Evolutionary conservation across 2,113 vertebrate species (phyloP).

Genomic region (Nannobrachium achirus): DNA sequence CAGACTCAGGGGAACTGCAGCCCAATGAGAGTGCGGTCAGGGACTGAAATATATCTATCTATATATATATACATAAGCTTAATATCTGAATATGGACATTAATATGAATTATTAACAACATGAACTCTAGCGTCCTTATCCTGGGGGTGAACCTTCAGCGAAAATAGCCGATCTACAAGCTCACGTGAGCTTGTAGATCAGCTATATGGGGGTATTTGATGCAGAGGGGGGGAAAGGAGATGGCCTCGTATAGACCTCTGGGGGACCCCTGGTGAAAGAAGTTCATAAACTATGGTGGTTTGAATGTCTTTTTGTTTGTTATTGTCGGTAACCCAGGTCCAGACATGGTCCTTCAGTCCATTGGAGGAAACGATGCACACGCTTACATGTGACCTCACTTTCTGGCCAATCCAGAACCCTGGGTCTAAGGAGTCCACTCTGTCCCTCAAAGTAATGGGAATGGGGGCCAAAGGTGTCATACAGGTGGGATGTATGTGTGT

Average conservation of each 20-base stretch:
- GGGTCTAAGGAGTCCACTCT: conserved; percentile 62
- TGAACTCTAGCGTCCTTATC: too few relatives aligned
- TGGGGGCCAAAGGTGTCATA: conserved; percentile 76
- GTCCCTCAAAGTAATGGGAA: conserved; percentile 79
- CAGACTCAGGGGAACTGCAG: conserved; percentile 82
- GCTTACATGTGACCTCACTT: conserved; percentile 77
- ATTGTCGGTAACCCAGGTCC: conserved; percentile 73
- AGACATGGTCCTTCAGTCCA: conserved; percentile 90
- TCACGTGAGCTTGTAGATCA: too few relatives aligned
- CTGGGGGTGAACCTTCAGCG: too few relatives aligned
- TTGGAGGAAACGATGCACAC: conserved; percentile 79
- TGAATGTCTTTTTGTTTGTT: neutral
- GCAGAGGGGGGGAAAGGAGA: too few relatives aligned
- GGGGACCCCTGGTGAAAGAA: too few relatives aligned
- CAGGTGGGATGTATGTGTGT: conserved; percentile 65
- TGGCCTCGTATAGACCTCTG: too few relatives aligned
- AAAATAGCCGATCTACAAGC: too few relatives aligned
- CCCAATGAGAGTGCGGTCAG: conserved; percentile 87
- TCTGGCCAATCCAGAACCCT: conserved; percentile 76
- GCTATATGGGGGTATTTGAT: too few relatives aligned
- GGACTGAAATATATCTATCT: conserved; percentile 2
- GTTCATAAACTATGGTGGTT: too few relatives aligned
- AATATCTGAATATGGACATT: too few relatives aligned
- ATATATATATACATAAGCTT: conserved; percentile 1
- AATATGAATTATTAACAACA: too few relatives aligned